Percentiles rank a stretch among this genome's conserved stretches.
Evolutionary conservation across 2,888 invertebrate species (phyloP).

Genomic region (Heliothis peltigera): DNA sequence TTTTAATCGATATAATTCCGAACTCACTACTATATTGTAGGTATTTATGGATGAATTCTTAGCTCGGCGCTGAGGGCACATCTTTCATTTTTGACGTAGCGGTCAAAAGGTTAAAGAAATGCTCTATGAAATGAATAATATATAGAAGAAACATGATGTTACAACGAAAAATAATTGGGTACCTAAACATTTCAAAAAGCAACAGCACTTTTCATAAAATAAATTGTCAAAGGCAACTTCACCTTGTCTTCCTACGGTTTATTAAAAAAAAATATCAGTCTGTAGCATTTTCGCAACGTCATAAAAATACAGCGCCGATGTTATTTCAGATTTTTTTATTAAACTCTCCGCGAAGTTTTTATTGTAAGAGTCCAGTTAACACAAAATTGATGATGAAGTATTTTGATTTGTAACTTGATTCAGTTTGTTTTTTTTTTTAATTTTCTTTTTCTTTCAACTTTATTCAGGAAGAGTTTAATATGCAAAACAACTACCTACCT

Average conservation of each 20-base stretch:
- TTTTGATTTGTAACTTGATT: constrained; percentile 15
- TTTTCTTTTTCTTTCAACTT: constrained; percentile 2
- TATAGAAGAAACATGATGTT: background rate
- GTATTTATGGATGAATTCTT: too few relatives aligned
- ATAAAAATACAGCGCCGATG: constrained; percentile 19
- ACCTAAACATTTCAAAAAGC: background rate
- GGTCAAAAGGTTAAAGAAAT: too few relatives aligned
- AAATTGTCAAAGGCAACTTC: background rate
- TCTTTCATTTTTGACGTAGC: too few relatives aligned
- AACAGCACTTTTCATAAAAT: constrained; percentile 5
- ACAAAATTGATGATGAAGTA: constrained; percentile 31
- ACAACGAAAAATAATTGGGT: background rate
- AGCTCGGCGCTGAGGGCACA: too few relatives aligned
- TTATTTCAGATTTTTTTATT: constrained; percentile 41
- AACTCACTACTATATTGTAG: too few relatives aligned
- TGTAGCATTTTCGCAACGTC: constrained; percentile 13
- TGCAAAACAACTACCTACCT: too few relatives aligned
- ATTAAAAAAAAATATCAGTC: constrained; percentile 21
- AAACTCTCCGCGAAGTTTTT: constrained; percentile 38
- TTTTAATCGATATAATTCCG: too few relatives aligned
- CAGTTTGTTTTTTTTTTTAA: constrained; percentile 14
- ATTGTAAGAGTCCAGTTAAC: constrained; percentile 24
- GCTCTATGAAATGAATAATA: too few relatives aligned
- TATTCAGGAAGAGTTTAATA: background rate
- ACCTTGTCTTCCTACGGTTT: constrained; percentile 8